phyloP scores from a whole-genome alignment of 1,140 invertebrate species.

The Atta cephalotes region DNA sequence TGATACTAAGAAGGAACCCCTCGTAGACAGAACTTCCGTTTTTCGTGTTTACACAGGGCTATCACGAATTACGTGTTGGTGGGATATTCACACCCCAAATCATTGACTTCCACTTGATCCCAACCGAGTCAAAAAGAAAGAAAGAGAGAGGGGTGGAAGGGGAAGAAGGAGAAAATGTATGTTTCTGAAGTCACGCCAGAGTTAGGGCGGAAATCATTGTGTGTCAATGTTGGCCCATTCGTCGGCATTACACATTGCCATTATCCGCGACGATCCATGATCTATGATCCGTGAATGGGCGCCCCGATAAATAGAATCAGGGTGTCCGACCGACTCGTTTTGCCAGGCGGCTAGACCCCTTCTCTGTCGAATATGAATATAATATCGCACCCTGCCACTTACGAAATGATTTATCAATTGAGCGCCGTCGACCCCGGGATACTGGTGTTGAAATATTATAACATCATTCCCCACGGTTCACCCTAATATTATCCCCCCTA shows the following conservation, averaged over 20 bases:
- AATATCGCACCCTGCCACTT: slow-evolving; percentile 81
- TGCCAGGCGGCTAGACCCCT: slow-evolving; percentile 23
- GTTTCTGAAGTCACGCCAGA: not conserved
- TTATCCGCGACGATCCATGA: slow-evolving; percentile 72
- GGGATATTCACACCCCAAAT: slow-evolving; percentile 49
- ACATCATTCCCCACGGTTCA: slow-evolving; percentile 82
- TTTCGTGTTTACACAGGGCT: slow-evolving; percentile 50
- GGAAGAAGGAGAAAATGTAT: not conserved
- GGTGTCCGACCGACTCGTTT: slow-evolving; percentile 51
- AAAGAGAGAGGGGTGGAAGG: not conserved
- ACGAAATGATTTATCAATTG: slow-evolving; percentile 84
- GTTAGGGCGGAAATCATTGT: slow-evolving; percentile 67
- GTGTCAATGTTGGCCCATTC: slow-evolving; percentile 71
- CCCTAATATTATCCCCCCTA: slow-evolving; percentile 82
- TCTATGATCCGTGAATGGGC: slow-evolving; percentile 76
- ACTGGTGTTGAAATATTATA: slow-evolving; percentile 86
- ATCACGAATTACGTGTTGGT: slow-evolving; percentile 45
- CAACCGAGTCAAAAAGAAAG: not conserved
- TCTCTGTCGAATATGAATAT: slow-evolving; percentile 78
- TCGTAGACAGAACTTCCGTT: slow-evolving; percentile 27
- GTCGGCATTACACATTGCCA: slow-evolving; percentile 63
- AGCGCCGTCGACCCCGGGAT: slow-evolving; percentile 79
- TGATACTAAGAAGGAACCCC: slow-evolving; percentile 16
- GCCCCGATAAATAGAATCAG: slow-evolving; percentile 66
- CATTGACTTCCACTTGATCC: slow-evolving; percentile 60